Evolutionary conservation across 2,888 invertebrate genomes (phyloP), one percentile per base, ranked within the genome.

Genomic region (Rapana venosa): DNA sequence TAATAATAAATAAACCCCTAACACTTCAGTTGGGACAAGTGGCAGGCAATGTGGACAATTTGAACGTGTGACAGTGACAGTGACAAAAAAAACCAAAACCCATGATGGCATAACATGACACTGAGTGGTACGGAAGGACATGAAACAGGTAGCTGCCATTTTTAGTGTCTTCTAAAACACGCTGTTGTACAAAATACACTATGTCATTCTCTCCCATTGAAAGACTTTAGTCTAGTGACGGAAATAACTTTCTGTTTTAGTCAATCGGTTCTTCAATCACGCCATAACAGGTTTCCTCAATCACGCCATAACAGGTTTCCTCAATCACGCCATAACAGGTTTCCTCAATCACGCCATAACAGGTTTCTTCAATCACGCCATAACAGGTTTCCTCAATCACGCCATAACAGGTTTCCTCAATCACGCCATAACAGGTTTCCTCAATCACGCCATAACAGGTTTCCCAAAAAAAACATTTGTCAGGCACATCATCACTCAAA

Each of bases 131-230:
- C n/a, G 2, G 30, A 77, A 17, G 77, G 77, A 77, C 77, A 77
- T 13, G 15, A 61, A 20, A 32, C 26, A 26, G n/a, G 30, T 87
- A 87, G 87, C 87, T 87, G 87, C 87, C 87, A 87, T 87, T 87
- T 74, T 61, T 2, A 74, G 61, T 87, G 87, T 66, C 74, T 87
- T 47, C 47, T 87, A 70, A 87, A 26, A 66, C 35, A n/a, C 32
- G 47, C 6, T 81, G 81, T 47, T 47, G 13, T 81, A 81, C 81
- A 81, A 81, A 81, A 81, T 81, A 36, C 26, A 11, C 81, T 47
- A 47, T 20, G 47, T 36, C 81, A 81, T 81, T 81, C 26, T 47
- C 81, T 47, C 81, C n/a, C 0, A 0, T 81, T 81, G 81, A 81
- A 81, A 81, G 81, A 81, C 81, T 81, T 81, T 47, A 36, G 47